Conservation (phyloP, 2,888 invertebrate genomes). For the Pilophorus perplexus region DNA sequence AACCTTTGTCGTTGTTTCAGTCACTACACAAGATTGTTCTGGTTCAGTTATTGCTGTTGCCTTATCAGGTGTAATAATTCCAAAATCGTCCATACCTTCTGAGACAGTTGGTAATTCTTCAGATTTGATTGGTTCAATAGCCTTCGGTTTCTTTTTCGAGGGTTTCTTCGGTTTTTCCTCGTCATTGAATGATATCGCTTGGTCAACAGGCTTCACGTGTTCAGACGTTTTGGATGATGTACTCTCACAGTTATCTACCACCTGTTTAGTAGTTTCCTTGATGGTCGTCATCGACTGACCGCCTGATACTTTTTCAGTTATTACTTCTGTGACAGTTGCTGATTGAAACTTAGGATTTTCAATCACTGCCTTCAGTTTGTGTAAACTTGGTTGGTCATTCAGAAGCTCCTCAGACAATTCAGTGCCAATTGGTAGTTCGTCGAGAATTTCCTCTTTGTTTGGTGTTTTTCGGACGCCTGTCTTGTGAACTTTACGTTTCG, state of each 20-base stretch:
- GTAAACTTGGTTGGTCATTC: constrained; percentile 50
- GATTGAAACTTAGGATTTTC: constrained; percentile 53
- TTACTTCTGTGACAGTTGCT: constrained; percentile 52
- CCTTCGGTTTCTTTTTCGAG: constrained; percentile 54
- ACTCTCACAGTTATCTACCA: too few species aligned
- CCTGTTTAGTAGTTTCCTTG: constrained; percentile 41
- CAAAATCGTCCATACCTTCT: constrained; percentile 6
- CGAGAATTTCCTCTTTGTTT: constrained; percentile 13
- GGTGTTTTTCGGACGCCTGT: too few species aligned
- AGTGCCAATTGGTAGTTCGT: constrained; percentile 49
- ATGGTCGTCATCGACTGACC: constrained; percentile 42
- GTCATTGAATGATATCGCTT: constrained; percentile 48
- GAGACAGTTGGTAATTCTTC: constrained; percentile 49
- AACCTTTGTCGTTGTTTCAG: constrained; percentile 32
- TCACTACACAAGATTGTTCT: not conserved
- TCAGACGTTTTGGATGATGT: too few species aligned
- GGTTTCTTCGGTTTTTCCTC: constrained; percentile 53
- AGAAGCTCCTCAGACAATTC: constrained; percentile 10
- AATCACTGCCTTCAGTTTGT: constrained; percentile 49
- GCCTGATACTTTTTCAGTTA: constrained; percentile 48
- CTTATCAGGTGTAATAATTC: too few species aligned
- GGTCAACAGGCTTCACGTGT: too few species aligned
- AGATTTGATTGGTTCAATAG: too few species aligned
- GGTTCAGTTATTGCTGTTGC: not conserved
- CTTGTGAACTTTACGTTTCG: constrained; percentile 55